These are phyloP conservation scores for Stomatorhinus ivindoensis DNA, from an alignment of 2,113 vertebrate species.

Conservation along the genomic window DNA sequence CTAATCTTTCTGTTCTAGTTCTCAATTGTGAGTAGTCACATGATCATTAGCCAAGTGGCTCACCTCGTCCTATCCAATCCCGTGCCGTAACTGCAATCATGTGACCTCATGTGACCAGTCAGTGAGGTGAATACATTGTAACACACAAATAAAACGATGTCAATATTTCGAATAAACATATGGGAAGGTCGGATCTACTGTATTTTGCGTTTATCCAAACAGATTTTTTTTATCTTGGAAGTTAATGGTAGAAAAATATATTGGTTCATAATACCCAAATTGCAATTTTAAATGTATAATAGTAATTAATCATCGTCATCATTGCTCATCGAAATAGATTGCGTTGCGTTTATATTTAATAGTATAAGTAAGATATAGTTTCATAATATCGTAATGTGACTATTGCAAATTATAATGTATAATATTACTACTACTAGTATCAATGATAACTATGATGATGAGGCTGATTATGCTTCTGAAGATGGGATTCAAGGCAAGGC, in stretches of 20 bases:
- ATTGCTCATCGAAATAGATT: neutral
- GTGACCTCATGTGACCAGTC: neutral
- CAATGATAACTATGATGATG: neutral
- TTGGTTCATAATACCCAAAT: neutral
- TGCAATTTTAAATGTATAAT: neutral
- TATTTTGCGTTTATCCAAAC: neutral
- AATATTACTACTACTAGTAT: neutral
- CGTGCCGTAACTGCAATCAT: neutral
- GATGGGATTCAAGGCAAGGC: neutral
- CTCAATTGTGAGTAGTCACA: neutral
- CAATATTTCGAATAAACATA: neutral
- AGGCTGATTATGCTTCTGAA: neutral
- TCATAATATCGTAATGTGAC: neutral
- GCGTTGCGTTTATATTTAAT: neutral
- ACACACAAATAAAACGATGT: neutral
- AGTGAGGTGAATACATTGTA: neutral
- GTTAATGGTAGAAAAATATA: neutral
- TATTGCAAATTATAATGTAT: neutral
- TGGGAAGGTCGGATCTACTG: neutral
- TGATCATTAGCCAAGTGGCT: neutral
- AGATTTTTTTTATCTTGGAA: neutral
- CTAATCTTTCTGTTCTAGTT: neutral
- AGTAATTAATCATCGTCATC: neutral
- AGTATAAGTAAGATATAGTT: neutral
- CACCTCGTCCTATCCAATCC: neutral